These are phyloP conservation scores for Chrysaora quinquecirrha DNA, from an alignment of 30 jellyfish, hydroid and myxozoan genomes.

Conservation along the genomic window DNA sequence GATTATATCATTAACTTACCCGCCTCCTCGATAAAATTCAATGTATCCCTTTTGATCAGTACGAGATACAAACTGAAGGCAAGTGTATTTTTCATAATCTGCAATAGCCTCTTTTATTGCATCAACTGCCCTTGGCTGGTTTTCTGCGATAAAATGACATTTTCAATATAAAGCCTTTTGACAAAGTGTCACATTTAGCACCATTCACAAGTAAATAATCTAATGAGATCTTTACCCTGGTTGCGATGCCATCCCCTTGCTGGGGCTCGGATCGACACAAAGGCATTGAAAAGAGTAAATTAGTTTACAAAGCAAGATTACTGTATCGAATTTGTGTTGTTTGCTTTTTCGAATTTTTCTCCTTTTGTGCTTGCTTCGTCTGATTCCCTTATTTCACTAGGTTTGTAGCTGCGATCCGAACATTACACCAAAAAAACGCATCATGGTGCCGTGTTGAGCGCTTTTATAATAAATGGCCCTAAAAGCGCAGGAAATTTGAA, in stretches of 20 bases:
- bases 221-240: neutral
- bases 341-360: neutral
- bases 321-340: no score
- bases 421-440: neutral
- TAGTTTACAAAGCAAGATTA: neutral
- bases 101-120: constrained; percentile 74
- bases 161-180: neutral
- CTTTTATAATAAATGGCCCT: neutral
- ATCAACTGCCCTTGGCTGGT: constrained; percentile 44
- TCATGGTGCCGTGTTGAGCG: neutral
- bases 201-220: neutral
- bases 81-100: constrained; percentile 60
- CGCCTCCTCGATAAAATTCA: constrained; percentile 58
- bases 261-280: no score
- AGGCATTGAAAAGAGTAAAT: neutral
- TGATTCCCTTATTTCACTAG: no score
- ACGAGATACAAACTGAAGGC: constrained; percentile 51
- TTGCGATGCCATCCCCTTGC: neutral
- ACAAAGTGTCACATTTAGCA: neutral
- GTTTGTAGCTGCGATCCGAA: no score
- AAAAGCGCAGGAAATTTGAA: no score
- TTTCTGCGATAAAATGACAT: constrained; percentile 3
- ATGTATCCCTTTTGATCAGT: constrained; percentile 49
- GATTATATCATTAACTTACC: constrained; percentile 45
- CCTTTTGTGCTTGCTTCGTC: no score